Conservation (phyloP, 2,113 vertebrate species). For the Cisticola juncidis region DNA sequence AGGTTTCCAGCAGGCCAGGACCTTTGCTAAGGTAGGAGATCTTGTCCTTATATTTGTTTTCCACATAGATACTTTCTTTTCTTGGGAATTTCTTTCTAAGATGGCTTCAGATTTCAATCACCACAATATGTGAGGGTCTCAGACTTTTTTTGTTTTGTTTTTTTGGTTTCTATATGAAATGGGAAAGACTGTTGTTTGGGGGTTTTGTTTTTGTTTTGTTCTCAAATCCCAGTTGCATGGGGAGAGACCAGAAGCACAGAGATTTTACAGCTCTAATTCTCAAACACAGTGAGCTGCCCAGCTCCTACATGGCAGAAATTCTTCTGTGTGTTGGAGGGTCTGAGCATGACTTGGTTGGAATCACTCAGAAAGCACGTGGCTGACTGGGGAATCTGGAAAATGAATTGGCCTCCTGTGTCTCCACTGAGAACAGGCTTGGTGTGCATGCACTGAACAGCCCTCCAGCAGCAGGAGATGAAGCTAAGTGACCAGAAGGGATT, state of each 20-base stretch:
- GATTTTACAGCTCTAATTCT: not conserved
- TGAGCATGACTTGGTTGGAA: not conserved
- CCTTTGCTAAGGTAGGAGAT: not conserved
- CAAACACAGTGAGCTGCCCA: not conserved
- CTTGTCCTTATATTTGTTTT: not conserved
- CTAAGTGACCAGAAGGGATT: not conserved
- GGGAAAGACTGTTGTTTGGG: not conserved
- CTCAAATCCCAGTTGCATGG: not conserved
- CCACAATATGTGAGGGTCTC: not conserved
- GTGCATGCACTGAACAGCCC: not conserved
- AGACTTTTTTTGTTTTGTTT: not conserved
- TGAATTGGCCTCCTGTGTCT: not conserved
- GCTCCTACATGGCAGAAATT: constrained; percentile 28
- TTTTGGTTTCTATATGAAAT: not conserved
- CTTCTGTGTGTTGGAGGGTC: not conserved
- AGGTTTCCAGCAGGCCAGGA: not conserved
- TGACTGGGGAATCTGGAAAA: not conserved
- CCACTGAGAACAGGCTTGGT: not conserved
- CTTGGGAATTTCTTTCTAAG: not conserved
- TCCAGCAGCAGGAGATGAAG: not conserved
- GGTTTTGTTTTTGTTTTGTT: not conserved
- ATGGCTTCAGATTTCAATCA: not conserved
- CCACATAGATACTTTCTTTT: not conserved
- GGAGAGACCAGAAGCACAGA: not conserved
- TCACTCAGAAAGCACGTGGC: not conserved